Evolutionary conservation across 1,140 invertebrate species (phyloP), one percentile per base, ranked within the genome.

Genomic region (Paralvinella palmiformis): DNA sequence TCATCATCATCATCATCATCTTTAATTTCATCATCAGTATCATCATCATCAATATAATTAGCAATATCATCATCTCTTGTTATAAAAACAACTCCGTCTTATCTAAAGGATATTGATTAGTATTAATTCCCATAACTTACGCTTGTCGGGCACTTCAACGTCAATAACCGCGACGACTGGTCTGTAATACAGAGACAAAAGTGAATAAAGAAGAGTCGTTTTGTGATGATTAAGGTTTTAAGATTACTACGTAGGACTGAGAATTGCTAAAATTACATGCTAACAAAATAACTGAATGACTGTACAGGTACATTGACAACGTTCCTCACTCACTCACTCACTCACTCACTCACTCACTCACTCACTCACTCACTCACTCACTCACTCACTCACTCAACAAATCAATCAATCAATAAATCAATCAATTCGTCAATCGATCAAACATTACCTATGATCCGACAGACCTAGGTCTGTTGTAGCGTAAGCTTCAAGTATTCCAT

Each of bases 141-240:
- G n/a, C n/a, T n/a, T n/a, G n/a, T n/a, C n/a, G n/a, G n/a, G n/a
- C n/a, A n/a, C n/a, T n/a, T n/a, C n/a, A n/a, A n/a, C n/a, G n/a
- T n/a, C n/a, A n/a, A n/a, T n/a, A n/a, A n/a, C n/a, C n/a, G n/a
- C n/a, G n/a, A n/a, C n/a, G n/a, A n/a, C n/a, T n/a, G n/a, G 20
- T 15, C 4, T 20, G 2, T 7, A 1, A 29, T 3, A 37, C 27
- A 22, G 58, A 20, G 31, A 35, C 32, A 35, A 20, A 27, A 35
- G 36, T 29, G 57, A 59, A 59, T 32, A 20, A 36, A 35, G 27
- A n/a, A 33, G n/a, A 29, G 24, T 20, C 20, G 57, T 59, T 59
- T 10, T 35, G 24, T 15, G 36, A 22, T 35, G 32, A 35, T 59
- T 59, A 59, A 59, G 24, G 32, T 3, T n/a, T 15, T 32, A 10